A percentile compares a stretch with the other conserved stretches of the same genome.
Evolutionary conservation across 2,888 invertebrate genomes (phyloP).

Genomic region (Galerucella pusilla): DNA sequence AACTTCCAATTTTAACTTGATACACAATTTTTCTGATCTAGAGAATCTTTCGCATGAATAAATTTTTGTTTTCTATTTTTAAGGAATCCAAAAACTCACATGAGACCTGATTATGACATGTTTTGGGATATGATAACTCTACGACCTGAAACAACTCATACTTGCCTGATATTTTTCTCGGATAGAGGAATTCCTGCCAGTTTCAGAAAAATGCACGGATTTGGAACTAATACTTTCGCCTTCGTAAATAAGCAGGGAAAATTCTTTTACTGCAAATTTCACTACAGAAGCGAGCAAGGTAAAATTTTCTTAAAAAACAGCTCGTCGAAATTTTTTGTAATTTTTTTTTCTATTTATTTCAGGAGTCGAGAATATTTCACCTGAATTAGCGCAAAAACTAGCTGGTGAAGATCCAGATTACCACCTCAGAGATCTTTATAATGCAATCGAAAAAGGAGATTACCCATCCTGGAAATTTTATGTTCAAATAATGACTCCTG

Average conservation of each 20-base stretch:
- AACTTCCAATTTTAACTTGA: not conserved
- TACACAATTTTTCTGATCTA: too few species aligned
- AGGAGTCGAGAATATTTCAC: slow-evolving; percentile 80
- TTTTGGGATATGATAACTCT: slow-evolving; percentile 95
- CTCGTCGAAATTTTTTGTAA: not conserved
- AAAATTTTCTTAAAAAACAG: slow-evolving; percentile 9
- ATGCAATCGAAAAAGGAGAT: slow-evolving; percentile 81
- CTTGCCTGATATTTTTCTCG: slow-evolving; percentile 84
- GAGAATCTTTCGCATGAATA: too few species aligned
- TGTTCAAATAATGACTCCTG: slow-evolving; percentile 89
- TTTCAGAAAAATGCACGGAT: slow-evolving; percentile 79
- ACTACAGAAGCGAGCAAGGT: slow-evolving; percentile 90
- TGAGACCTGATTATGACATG: slow-evolving; percentile 89
- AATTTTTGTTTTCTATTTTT: not conserved
- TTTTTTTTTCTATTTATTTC: not conserved
- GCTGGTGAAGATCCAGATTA: slow-evolving; percentile 89
- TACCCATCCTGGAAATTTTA: slow-evolving; percentile 84
- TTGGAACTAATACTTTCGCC: slow-evolving; percentile 94
- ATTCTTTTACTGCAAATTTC: slow-evolving; percentile 90
- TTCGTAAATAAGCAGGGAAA: slow-evolving; percentile 79
- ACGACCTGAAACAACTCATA: slow-evolving; percentile 89
- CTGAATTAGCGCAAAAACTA: slow-evolving; percentile 75
- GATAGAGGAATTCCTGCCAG: slow-evolving; percentile 96
- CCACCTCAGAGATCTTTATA: slow-evolving; percentile 87
- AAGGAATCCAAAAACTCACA: slow-evolving; percentile 90